Base-by-base conservation (phyloP, 2,888 invertebrate species). In the Kuschelorhynchus macadamiae region DNA sequence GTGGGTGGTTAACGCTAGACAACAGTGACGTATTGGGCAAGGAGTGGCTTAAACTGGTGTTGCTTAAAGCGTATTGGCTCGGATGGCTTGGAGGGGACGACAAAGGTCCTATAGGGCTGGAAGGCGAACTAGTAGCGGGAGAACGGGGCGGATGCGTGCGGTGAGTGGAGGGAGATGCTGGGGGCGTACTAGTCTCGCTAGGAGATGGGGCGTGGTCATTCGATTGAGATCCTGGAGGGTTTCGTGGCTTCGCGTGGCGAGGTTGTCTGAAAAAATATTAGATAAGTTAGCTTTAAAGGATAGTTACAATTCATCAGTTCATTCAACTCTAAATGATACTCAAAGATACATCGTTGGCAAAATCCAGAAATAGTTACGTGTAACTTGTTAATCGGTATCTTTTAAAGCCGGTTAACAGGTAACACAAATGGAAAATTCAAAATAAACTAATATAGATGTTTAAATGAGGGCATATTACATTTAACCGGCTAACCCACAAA, bases 41-140 rank as follows among this genome's bases (percentile, higher is more conserved):
- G 33, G 46, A 3, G 36, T 46, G 57, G 20, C 21, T 46, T 4
- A 57, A 20, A 46, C 33, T 20, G 12, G 44, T 46, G 20, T 42
- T 44, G 50, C 74, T 68, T 25, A 57, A 44, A 18, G 44, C 73
- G 52, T 71, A 75, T 66, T 76, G 76, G 20, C 70, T 72, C 30
- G 59, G 41, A 21, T 66, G 69, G 9, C 59, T 75, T 20, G 71
- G 65, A 21, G 74, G 70, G 42, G 65, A 61, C 7, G 53, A 55
- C 33, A 60, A 25, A 9, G 64, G 41, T 30, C 78, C 52, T 76
- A 80, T 70, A 71, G 84, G 78, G 75, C 83, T 74, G 70, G 86
- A 85, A 1, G 88, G 86, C 21, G 89, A 88, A 72, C 89, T 88
- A 41, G 88, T 88, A n/a, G 87, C 87, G 36, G 89, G 88, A 42